These are phyloP conservation scores for Oligia latruncula DNA, from an alignment of 2,888 invertebrate species.

Conservation along the genomic window DNA sequence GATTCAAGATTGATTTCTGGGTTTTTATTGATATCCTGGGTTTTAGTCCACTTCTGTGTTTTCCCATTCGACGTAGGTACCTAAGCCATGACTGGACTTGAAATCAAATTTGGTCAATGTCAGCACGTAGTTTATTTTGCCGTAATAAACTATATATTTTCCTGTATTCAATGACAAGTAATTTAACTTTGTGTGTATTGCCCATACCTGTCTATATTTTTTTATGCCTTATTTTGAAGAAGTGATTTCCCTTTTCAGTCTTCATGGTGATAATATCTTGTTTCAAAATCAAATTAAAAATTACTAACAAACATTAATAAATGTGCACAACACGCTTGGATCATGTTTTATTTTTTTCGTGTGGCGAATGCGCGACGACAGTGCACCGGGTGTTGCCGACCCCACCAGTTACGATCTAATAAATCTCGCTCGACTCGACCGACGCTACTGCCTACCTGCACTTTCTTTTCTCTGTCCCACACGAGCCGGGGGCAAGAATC, in stretches of 20 bases:
- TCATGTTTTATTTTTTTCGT: constrained; percentile 68
- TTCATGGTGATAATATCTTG: not conserved
- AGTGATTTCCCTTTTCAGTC: constrained; percentile 3
- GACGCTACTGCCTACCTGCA: constrained; percentile 85
- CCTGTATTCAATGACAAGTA: not conserved
- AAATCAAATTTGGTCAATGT: constrained; percentile 17
- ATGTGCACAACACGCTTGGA: constrained; percentile 48
- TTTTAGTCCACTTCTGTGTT: constrained; percentile 23
- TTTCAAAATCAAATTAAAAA: constrained; percentile 30
- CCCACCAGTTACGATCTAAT: constrained; percentile 89
- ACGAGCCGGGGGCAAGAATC: constrained; percentile 75
- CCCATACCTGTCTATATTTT: not conserved
- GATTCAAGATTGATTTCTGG: not conserved
- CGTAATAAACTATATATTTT: not conserved
- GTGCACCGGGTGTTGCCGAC: constrained; percentile 80
- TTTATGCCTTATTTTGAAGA: not conserved
- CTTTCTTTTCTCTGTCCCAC: constrained; percentile 88
- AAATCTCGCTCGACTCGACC: constrained; percentile 82
- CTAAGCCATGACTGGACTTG: constrained; percentile 3
- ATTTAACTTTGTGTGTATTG: not conserved
- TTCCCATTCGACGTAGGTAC: constrained; percentile 22
- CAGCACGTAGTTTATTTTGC: not conserved
- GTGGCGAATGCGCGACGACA: constrained; percentile 76
- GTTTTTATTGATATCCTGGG: not conserved
- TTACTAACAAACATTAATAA: constrained; percentile 38